These are phyloP conservation scores for Macropus fuliginosus DNA, from an alignment of 2,797 vertebrate species.

Conservation along the genomic window DNA sequence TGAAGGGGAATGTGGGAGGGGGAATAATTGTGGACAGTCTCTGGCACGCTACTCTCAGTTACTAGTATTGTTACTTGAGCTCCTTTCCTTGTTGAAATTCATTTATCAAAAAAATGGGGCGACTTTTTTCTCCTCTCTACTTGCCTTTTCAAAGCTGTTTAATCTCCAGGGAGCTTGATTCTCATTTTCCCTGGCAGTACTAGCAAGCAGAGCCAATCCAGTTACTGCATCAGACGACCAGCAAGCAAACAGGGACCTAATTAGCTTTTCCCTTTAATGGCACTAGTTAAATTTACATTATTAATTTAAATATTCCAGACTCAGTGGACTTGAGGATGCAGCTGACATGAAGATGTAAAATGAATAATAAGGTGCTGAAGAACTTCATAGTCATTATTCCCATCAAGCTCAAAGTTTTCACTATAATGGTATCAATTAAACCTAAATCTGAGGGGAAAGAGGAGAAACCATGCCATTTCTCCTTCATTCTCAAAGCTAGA, in stretches of 20 bases:
- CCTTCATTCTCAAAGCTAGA: conserved; percentile 52
- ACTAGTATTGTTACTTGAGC: conserved; percentile 52
- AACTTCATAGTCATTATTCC: conserved; percentile 70
- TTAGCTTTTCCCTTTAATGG: conserved; percentile 85
- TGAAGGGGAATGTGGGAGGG: conserved; percentile 13
- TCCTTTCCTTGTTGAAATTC: conserved; percentile 38
- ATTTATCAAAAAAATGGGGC: conserved; percentile 53
- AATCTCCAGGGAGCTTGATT: conserved; percentile 65
- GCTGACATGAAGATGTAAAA: conserved; percentile 78
- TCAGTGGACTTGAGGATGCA: conserved; percentile 79
- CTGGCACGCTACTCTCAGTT: conserved; percentile 64
- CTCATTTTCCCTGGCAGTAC: conserved; percentile 72
- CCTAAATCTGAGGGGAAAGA: conserved; percentile 69
- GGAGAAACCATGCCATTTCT: conserved; percentile 68
- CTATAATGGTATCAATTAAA: conserved; percentile 81
- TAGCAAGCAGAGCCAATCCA: conserved; percentile 69
- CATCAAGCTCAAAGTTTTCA: conserved; percentile 74
- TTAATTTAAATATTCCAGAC: conserved; percentile 84
- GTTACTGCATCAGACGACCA: conserved; percentile 71
- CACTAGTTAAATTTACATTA: conserved; percentile 82
- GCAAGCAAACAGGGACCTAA: conserved; percentile 82
- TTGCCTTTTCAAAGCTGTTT: conserved; percentile 70
- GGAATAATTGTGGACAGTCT: conserved; percentile 38
- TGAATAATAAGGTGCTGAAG: conserved; percentile 78
- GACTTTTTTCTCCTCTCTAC: conserved; percentile 55